Evolutionary conservation across 2,797 vertebrate genomes (phyloP), one percentile per base, ranked within the genome.

Genomic region (Halcyon chelicuti): DNA sequence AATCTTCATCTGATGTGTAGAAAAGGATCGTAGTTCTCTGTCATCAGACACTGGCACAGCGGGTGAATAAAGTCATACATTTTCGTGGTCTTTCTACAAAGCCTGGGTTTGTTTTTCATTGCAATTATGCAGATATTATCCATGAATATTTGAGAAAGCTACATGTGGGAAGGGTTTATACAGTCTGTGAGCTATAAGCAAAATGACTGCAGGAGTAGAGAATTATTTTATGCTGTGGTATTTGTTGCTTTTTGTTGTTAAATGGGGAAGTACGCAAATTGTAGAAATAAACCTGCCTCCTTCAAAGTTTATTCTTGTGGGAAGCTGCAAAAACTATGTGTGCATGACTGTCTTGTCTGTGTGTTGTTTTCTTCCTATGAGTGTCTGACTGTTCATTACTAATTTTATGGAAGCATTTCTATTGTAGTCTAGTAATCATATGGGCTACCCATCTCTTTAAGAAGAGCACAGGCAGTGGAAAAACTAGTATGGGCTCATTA

Each of bases 241-340:
- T 62, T 79, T 92, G 47, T 57, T 67, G n/a, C 4, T 7, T n/a
- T 63, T 68, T 68, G 21, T 7, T 72, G 11, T n/a, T 65, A 70
- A 94, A 72, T 14, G 72, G 58, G 25, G 47, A 80, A 47, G 31
- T 40, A 79, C 18, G 90, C 55, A 85, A 71, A 66, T 21, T 80
- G 21, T 47, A 55, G 91, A 88, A 95, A 92, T 81, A 80, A 91
- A 52, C 25, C 44, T 72, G 40, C 37, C 51, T 85, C 65, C 15
- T 44, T 82, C 68, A 44, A 73, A 80, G 21, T 66, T 80, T 51
- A 66, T 37, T 40, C 78, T 75, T 68, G 70, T n/a, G 25, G 35
- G 49, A 89, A 83, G 66, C 57, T 33, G 58, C 25, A 88, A 71
- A 72, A 79, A 14, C 7, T 25, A 6, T 12, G n/a, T 12, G 8